Percentiles rank a stretch among this genome's conserved stretches.
Conservation (phyloP, 2,113 vertebrate species). For the Maylandia zebra region DNA sequence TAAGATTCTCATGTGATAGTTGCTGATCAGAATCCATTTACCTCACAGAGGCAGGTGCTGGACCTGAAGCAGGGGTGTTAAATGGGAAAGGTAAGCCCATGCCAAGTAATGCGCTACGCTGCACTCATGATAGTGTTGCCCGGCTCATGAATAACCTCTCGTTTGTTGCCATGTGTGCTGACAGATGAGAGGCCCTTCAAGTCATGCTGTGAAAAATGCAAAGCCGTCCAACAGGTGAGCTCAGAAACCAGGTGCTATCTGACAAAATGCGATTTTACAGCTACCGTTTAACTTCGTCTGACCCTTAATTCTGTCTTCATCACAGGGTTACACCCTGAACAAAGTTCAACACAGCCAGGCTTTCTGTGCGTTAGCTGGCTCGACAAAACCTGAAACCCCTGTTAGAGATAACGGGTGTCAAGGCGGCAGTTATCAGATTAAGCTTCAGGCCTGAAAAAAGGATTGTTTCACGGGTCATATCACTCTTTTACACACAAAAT, state of each 20-base stretch:
- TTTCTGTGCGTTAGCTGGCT: not conserved
- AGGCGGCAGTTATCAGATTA: not conserved
- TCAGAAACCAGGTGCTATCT: not conserved
- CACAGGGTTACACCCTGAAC: not conserved
- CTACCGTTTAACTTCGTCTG: not conserved
- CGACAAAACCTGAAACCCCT: not conserved
- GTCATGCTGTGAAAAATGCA: constrained; percentile 69
- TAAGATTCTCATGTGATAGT: not conserved
- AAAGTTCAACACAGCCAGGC: not conserved
- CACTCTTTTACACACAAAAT: not conserved
- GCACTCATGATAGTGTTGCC: not conserved
- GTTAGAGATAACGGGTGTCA: not conserved
- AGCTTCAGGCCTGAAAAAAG: not conserved
- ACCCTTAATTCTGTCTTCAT: not conserved
- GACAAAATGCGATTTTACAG: not conserved
- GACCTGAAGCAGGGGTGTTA: not conserved
- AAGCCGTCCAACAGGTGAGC: constrained; percentile 60
- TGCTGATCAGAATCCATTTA: not conserved
- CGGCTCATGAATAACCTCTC: not conserved
- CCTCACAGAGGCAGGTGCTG: not conserved
- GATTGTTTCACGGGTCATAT: not conserved
- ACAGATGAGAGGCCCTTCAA: constrained; percentile 35
- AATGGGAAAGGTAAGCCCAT: constrained; percentile 27
- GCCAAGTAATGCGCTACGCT: not conserved
- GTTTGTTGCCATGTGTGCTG: not conserved